Percentiles rank a stretch among this genome's conserved stretches.
phyloP scores from a whole-genome alignment of 2,113 vertebrate genomes.

The Amblyornis subalaris region DNA sequence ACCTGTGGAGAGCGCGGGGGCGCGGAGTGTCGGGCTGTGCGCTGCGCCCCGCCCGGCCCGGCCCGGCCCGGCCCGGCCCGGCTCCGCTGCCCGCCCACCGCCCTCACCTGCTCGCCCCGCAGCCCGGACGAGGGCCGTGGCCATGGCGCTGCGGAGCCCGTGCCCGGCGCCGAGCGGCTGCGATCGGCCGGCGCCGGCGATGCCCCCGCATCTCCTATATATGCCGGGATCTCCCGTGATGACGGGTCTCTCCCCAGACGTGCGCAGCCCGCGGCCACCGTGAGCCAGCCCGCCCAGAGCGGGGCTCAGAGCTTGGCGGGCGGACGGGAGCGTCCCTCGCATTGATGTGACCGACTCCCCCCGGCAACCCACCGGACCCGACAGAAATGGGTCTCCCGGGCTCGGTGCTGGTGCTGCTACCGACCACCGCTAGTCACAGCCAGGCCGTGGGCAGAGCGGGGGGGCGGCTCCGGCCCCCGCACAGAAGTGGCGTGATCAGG shows the following conservation, averaged over 20 bases:
- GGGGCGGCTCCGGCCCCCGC: fast-evolving
- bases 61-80: too few relatives aligned
- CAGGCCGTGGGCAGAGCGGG: not conserved
- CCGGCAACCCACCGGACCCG: fast-evolving
- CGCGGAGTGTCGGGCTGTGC: not conserved
- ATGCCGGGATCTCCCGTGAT: not conserved
- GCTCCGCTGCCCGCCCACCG: not conserved
- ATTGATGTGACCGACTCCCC: fast-evolving
- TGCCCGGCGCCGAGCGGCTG: not conserved
- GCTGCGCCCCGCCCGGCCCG: too few relatives aligned
- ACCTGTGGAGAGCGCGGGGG: not conserved
- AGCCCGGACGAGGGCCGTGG: not conserved
- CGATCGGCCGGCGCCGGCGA: too few relatives aligned
- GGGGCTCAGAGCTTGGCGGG: not conserved
- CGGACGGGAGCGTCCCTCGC: not conserved
- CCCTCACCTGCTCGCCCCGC: not conserved
- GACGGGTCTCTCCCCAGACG: not conserved
- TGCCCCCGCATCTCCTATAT: not conserved
- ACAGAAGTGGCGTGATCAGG: fast-evolving
- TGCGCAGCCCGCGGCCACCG: not conserved
- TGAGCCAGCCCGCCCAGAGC: not conserved
- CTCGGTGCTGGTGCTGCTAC: not conserved
- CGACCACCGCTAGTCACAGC: not conserved
- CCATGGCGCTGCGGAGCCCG: not conserved
- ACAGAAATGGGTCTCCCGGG: not conserved